Conservation (phyloP, 2,797 vertebrate genomes). For the Varecia variegata region DNA sequence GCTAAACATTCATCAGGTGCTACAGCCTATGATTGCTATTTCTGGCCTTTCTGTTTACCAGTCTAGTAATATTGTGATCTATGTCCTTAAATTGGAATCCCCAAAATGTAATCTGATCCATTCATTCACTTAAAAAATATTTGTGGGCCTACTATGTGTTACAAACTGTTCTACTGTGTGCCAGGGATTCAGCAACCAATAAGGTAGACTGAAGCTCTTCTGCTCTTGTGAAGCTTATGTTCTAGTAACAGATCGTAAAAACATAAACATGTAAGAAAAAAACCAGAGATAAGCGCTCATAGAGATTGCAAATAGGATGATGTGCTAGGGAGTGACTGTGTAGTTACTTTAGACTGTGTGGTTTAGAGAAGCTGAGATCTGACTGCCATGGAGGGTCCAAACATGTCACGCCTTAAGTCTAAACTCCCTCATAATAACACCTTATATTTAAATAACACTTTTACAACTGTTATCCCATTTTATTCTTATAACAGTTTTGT, state of each 20-base stretch:
- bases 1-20: not conserved
- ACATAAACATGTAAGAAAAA: not conserved
- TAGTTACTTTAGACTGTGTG: not conserved
- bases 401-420: not conserved
- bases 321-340: not conserved
- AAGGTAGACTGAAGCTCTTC: not conserved
- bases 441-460: not conserved
- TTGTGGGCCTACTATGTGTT: not conserved
- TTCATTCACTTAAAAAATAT: conserved; percentile 18
- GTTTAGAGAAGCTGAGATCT: not conserved
- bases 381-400: not conserved
- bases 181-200: not conserved
- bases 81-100: not conserved
- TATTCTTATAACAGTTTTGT: not conserved
- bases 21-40: not conserved
- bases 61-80: not conserved
- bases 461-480: not conserved
- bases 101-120: not conserved
- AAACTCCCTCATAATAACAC: not conserved
- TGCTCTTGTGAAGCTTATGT: not conserved
- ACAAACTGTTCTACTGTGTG: not conserved
- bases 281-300: not conserved
- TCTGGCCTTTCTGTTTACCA: conserved; percentile 6
- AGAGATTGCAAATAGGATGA: not conserved
- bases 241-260: not conserved